These are phyloP conservation scores for Platichthys stellatus DNA, from an alignment of 2,113 vertebrate species.

Conservation along the genomic window DNA sequence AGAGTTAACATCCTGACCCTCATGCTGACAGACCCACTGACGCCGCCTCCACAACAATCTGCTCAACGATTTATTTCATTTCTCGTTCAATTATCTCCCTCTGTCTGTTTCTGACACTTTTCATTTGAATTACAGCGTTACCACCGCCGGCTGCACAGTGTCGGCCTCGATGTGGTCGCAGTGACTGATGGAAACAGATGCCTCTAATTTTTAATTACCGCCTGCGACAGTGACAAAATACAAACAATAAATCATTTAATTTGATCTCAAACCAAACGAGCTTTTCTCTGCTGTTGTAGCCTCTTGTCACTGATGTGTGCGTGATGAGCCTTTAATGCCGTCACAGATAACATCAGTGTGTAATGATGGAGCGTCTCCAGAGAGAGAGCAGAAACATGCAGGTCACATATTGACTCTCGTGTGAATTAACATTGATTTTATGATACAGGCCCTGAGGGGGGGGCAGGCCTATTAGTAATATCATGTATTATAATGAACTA, in stretches of 20 bases:
- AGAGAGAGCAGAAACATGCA: not conserved
- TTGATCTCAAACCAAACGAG: not conserved
- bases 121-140: no score
- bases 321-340: not conserved
- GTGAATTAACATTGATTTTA: slow-evolving; percentile 39
- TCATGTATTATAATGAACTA: slow-evolving; percentile 7
- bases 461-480: not conserved
- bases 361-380: not conserved
- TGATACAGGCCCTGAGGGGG: not conserved
- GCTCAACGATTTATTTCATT: no score
- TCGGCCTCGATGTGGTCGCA: no score
- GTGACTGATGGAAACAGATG: not conserved
- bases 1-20: not conserved
- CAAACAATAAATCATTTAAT: not conserved
- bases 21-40: not conserved
- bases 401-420: not conserved
- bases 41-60: no score
- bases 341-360: not conserved
- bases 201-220: not conserved
- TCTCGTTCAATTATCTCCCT: no score
- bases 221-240: not conserved
- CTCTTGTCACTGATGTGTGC: not conserved
- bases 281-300: not conserved
- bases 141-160: no score
- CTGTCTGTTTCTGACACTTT: no score